These are phyloP conservation scores for Sebastes flavidus DNA, from an alignment of 2,797 vertebrate species.

Conservation along the genomic window DNA sequence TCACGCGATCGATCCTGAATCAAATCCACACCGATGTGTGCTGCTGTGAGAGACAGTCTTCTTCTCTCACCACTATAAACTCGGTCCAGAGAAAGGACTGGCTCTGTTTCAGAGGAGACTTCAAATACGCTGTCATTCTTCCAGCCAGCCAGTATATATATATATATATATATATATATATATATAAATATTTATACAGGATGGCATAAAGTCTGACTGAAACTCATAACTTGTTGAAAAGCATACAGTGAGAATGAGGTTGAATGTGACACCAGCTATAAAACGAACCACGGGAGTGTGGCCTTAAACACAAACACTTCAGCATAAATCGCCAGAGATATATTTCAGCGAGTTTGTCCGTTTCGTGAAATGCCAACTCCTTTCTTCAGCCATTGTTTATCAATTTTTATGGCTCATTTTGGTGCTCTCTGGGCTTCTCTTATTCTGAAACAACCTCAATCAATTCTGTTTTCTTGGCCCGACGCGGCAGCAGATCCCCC, in stretches of 20 bases:
- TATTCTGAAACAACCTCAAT: constrained; percentile 46
- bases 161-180: neutral
- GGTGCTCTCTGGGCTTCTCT: constrained; percentile 21
- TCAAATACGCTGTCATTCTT: constrained; percentile 14
- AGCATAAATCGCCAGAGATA: constrained; percentile 2
- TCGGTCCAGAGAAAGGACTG: neutral
- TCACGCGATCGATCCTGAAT: constrained; percentile 30
- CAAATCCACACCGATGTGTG: constrained; percentile 16
- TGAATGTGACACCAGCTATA: constrained; percentile 34
- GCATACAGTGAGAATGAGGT: constrained; percentile 2
- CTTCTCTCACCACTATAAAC: constrained; percentile 1
- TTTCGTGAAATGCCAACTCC: constrained; percentile 38
- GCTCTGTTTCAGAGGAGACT: constrained; percentile 15
- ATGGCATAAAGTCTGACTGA: constrained; percentile 11
- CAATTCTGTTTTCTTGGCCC: constrained; percentile 46
- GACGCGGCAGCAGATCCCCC: constrained; percentile 37
- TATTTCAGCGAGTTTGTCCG: constrained; percentile 28
- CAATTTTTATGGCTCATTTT: constrained; percentile 38
- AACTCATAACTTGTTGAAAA: constrained; percentile 26
- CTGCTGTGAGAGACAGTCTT: constrained; percentile 12
- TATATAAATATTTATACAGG: constrained; percentile 38
- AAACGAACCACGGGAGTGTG: constrained; percentile 5
- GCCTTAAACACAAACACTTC: constrained; percentile 31
- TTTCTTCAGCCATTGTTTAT: constrained; percentile 46
- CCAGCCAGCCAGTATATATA: constrained; percentile 20